Base-by-base conservation (phyloP, 1,140 invertebrate genomes). In the Chlorops oryzae region DNA sequence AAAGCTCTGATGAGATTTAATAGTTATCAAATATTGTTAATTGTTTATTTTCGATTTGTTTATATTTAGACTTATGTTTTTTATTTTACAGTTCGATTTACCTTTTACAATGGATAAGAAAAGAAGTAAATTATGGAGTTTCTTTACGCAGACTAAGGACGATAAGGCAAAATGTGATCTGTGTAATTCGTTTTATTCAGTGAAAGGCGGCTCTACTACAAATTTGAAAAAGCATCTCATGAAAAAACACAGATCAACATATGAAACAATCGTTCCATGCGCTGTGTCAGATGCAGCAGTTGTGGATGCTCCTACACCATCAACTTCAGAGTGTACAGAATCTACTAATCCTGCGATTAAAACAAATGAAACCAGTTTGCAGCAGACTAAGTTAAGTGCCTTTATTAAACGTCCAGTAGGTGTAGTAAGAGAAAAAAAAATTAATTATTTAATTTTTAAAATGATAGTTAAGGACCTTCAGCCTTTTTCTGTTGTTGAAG, bases 371-470 rank as follows among this genome's bases (percentile, higher is more conserved):
- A 32, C 7, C 28, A 7, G n/a, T 15, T 15, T 15, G 18, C n/a
- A 9, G 18, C 34, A 35, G 18, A 35, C 3, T 17, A 3, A 35
- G 5, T 15, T 35, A 15, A 15, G 13, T 5, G 18, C 34, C 5
- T 35, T 35, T 17, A 35, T 35, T 5, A 35, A 10, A 35, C 3
- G 18, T 15, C 34, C 13, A 15, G 3, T 35, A 3, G 18, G 18
- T 35, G 10, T 35, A 35, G 28, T 54, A 17, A 53, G 55, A 55
- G 32, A 58, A 38, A 56, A 24, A 10, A 54, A 59, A 52, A 47
- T 52, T 39, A 56, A 59, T 24, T 56, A 62, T 56, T 57, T 61
- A 52, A 57, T 61, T 43, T 35, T 34, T n/a, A n/a, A n/a, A n/a
- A n/a, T n/a, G n/a, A n/a, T n/a, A n/a, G n/a, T n/a, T n/a, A n/a